These are phyloP conservation scores for Sceloporus undulatus DNA, from an alignment of 2,113 vertebrate genomes.

Conservation along the genomic window DNA sequence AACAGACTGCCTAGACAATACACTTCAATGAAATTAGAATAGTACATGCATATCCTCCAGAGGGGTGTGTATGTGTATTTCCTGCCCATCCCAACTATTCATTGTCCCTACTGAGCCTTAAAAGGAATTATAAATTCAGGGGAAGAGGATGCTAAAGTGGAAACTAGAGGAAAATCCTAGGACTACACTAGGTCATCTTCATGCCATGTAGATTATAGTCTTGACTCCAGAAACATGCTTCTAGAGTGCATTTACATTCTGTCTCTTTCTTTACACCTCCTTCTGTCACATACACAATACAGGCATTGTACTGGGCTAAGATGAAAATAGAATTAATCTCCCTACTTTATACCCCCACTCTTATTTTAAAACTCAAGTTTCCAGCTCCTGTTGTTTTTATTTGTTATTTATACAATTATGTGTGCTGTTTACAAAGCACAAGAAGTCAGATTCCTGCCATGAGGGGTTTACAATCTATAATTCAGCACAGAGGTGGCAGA, in stretches of 20 bases:
- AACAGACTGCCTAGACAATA: conserved; percentile 4
- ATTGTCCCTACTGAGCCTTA: too few species aligned
- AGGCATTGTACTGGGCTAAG: neutral
- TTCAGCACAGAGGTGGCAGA: neutral
- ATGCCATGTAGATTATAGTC: too few species aligned
- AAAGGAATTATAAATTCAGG: too few species aligned
- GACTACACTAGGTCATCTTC: too few species aligned
- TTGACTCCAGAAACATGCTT: neutral
- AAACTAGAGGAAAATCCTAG: too few species aligned
- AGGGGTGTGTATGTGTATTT: neutral
- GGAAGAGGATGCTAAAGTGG: too few species aligned
- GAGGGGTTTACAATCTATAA: neutral
- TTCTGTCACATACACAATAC: neutral
- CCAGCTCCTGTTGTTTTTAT: neutral
- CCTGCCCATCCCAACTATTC: neutral
- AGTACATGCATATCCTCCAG: neutral
- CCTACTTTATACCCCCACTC: neutral
- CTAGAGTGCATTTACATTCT: neutral
- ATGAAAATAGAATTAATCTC: neutral
- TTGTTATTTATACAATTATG: neutral
- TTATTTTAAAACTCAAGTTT: neutral
- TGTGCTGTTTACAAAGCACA: neutral
- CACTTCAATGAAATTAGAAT: neutral
- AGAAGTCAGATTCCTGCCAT: neutral
- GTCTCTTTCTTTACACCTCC: neutral